phyloP scores from a whole-genome alignment of 2,888 invertebrate species.

The Synergus gifuensis region DNA sequence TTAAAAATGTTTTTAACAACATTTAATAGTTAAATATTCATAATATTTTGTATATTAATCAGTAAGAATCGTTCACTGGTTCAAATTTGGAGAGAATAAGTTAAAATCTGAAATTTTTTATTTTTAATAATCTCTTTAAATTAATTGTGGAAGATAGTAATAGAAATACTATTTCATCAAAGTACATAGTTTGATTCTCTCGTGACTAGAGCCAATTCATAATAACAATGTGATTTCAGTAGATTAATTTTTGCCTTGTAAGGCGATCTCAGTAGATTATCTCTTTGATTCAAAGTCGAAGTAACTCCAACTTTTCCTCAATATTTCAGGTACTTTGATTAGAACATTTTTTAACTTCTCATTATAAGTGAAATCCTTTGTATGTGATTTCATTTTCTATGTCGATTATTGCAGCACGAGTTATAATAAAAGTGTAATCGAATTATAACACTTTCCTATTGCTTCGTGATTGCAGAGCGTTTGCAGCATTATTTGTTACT shows the following conservation, averaged over 20 bases:
- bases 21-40: too few relatives aligned
- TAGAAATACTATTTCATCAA: background rate
- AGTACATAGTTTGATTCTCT: background rate
- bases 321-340: background rate
- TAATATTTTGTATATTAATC: too few relatives aligned
- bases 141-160: constrained; percentile 5
- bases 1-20: background rate
- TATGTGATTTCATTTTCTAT: background rate
- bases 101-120: too few relatives aligned
- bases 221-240: background rate
- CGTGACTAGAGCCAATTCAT: background rate
- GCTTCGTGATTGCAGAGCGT: background rate
- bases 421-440: background rate
- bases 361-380: background rate
- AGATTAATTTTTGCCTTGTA: background rate
- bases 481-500: background rate
- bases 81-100: too few relatives aligned
- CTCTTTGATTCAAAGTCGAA: background rate
- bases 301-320: background rate
- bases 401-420: background rate
- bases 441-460: background rate
- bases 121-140: background rate
- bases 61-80: too few relatives aligned
- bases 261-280: background rate
- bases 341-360: background rate